Base-by-base conservation (phyloP, 1,140 invertebrate species). In the Colletes latitarsis region DNA sequence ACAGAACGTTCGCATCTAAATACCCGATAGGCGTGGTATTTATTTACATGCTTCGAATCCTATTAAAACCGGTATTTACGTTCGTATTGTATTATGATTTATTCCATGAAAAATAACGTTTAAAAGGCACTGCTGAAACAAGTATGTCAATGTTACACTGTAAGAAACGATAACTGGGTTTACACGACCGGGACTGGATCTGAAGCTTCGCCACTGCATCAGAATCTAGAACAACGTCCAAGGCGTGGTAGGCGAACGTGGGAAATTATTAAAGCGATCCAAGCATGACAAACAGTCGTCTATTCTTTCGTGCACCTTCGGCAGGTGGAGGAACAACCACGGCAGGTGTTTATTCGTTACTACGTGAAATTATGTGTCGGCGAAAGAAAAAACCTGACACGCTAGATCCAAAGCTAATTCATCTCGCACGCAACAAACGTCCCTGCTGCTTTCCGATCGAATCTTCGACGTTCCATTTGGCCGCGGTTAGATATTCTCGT, bases 321-420 rank as follows among this genome's bases (percentile, higher is more conserved):
- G 52, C 83, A 84, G 63, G 83, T 83, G 82, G 58, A 73, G 78
- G 75, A 84, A 72, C 58, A 64, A 1, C 19, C 30, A 30, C 39
- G 30, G 77, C 77, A 79, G 77, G 70, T 79, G 77, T 62, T 9
- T 52, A n/a, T 5, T 53, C 12, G 14, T 15, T 41, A 10, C 46
- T 76, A 14, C 21, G n/a, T 49, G 6, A 14, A 60, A 39, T 57
- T 41, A 52, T 19, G 21, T 15, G 46, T 60, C 15, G n/a, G 4
- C 1, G 14, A 5, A 43, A 10, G 63, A 67, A 58, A 39, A 63
- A n/a, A 39, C 41, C 21, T 39, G 52, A n/a, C 19, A 19, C 17
- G 8, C 14, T 5, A 15, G 17, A 58, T 14, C 62, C 12, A 46
- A 68, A 76, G 43, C 43, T 49, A 39, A 83, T 73, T 71, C 55